Base-by-base conservation (phyloP, 2,888 invertebrate genomes). In the Pogonocherus hispidulus region DNA sequence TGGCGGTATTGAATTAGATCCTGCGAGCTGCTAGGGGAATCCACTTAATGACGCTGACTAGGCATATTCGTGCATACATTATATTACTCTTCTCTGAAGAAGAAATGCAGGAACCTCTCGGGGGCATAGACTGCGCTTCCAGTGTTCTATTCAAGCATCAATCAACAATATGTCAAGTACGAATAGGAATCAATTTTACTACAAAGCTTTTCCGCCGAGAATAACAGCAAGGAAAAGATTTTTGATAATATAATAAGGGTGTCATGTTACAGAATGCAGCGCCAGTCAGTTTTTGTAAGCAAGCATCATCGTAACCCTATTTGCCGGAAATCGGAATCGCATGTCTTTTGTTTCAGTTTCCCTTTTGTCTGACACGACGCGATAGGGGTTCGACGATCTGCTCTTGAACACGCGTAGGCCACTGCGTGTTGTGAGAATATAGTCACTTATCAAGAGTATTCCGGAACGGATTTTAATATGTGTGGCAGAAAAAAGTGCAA, bases 281-380 rank as follows among this genome's bases (percentile, higher is more conserved):
- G 32, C 32, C 27, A 46, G 47, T 55, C 51, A 37, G 20, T 47
- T 49, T 41, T 51, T 23, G 18, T 47, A 23, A n/a, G 27, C 19
- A 57, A 41, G 51, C 44, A 51, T 67, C 55, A 14, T 49, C 56
- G 57, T 56, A 67, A 67, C 63, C 56, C 56, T 56, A 57, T 55
- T 41, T 49, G 56, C 19, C 59, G 59, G 59, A 60, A 63, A 59
- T 60, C 32, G 65, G 70, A 67, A 66, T 67, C 67, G 63, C 69
- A 56, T 67, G 65, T 68, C 75, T 67, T 73, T 73, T 75, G 75
- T 75, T 72, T 73, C 69, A 64, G 57, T 57, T 22, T 20, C 37
- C 37, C 54, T 65, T 64, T 65, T 69, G 55, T 64, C 16, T 23
- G 18, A 32, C 52, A 49, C 27, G 41, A 62, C 35, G 57, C 64